Conservation (phyloP, 2,113 vertebrate species). For the Abramis brama region DNA sequence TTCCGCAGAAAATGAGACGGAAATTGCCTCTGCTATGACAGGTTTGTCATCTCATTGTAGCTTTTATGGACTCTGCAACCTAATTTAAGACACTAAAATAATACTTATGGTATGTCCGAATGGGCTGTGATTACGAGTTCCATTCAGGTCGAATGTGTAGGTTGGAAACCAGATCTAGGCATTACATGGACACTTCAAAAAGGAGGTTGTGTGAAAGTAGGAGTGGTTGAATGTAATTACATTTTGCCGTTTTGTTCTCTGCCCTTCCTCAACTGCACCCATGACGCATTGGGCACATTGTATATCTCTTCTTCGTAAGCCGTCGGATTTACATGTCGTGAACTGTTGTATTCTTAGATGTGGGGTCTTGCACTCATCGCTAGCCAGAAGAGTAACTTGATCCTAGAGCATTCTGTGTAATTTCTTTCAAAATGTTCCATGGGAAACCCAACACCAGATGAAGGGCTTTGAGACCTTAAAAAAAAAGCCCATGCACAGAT, state of each 20-base stretch:
- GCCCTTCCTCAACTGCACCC: neutral
- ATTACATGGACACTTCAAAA: neutral
- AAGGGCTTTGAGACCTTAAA: conserved; percentile 23
- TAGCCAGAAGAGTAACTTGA: conserved; percentile 48
- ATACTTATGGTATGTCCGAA: neutral
- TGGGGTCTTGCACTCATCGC: conserved; percentile 19
- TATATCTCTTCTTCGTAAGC: conserved; percentile 29
- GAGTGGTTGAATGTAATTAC: neutral
- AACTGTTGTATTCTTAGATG: conserved; percentile 36
- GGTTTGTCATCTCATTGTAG: conserved; percentile 23
- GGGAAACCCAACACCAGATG: conserved; percentile 34
- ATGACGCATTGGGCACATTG: too few species aligned
- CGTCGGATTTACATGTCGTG: conserved; percentile 6
- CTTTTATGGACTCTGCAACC: conserved; percentile 7
- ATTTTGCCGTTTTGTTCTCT: neutral
- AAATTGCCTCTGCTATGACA: conserved; percentile 8
- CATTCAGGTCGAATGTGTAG: conserved; percentile 8
- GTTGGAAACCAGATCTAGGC: conserved; percentile 19
- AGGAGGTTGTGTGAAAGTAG: neutral
- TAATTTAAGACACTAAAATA: conserved; percentile 23
- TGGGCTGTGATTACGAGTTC: conserved; percentile 11
- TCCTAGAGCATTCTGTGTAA: conserved; percentile 33
- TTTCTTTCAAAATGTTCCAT: conserved; percentile 40
- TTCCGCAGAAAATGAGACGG: conserved; percentile 36
- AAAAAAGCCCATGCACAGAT: conserved; percentile 17